Evolutionary conservation across 2,113 vertebrate species (phyloP), one percentile per base, ranked within the genome.

Genomic region (Menura novaehollandiae): DNA sequence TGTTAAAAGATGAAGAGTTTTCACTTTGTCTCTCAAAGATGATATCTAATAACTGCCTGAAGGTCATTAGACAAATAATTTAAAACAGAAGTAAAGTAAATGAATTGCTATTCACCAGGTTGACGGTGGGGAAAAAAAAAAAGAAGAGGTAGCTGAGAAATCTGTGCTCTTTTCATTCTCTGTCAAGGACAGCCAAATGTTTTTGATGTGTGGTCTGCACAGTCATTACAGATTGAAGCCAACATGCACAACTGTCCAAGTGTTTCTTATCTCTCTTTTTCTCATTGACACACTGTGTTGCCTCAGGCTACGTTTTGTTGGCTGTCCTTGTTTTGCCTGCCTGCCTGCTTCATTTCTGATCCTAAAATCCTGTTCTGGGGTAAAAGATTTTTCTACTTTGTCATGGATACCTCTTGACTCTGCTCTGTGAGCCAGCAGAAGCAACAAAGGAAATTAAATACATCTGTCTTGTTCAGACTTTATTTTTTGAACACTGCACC

Each of bases 191-290:
- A 91, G 95, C 83, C 95, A 95, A 94, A 84, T 81, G 27, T 52
- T 97, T 95, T 92, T 93, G 69, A 96, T 91, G 62, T 76, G 62
- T 93, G 53, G 89, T 52, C 89, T 95, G 75, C 77, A 93, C 78
- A 93, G 89, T 89, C 86, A 87, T 90, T 91, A 86, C 59, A 88
- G 85, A 96, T 91, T 84, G 84, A 93, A 95, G 94, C 96, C 94
- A 96, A 96, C 62, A 72, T 82, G 52, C 87, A 93, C 69, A 93
- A 95, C 87, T 96, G 94, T 97, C 95, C 96, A 93, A 96, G 87
- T 91, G 66, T 71, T 96, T 97, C 94, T 96, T 95, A 94, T 97
- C 93, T 94, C 49, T 67, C 60, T 78, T 75, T 78, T 92, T 89
- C 81, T 95, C 91, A 91, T 67, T 93, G 92, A 95, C 79, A 94